Evolutionary conservation across 2,888 invertebrate genomes (phyloP), one percentile per base, ranked within the genome.

Genomic region (Dorcus parallelipipedus): DNA sequence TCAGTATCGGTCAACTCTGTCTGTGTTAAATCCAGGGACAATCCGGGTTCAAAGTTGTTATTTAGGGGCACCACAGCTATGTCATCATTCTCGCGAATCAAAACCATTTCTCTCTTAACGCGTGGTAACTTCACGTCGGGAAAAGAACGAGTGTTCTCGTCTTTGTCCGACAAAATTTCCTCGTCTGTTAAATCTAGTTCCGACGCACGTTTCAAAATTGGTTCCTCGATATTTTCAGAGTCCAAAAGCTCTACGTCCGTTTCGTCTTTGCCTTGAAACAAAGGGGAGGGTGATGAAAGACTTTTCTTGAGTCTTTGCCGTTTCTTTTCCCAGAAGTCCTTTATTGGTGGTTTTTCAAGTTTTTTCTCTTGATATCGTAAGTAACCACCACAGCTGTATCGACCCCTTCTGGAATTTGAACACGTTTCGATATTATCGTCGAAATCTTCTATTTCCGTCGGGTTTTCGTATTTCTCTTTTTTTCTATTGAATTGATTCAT

Each of bases 91-190:
- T 64, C 64, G 41, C 14, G 50, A 40, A 64, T 66, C 78, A 78
- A 67, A 38, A 81, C 69, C 42, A 83, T 69, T 68, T 81, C 81
- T 53, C 83, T 75, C 48, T 77, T 76, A 9, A 80, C 73, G 23
- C 74, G 68, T 7, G 83, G 82, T 48, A 83, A 56, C 47, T 59
- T 60, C 26, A 33, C 26, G 26, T 33, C 38, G 17, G 55, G 55
- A 23, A 59, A 64, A 17, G 60, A 54, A 9, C 60, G 56, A 38
- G 64, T 52, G 49, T 69, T 69, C 42, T 68, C 69, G 10, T 66
- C 64, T 3, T 62, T 56, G 26, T 72, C 67, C 9, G 60, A 56
- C 8, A 65, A 50, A 10, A 38, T 17, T 52, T 69, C 69, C 38
- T 69, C 67, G 14, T 71, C 73, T 9, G 69, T 71, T 17, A 51